Percentiles rank a stretch among this genome's conserved stretches.
phyloP scores from a whole-genome alignment of 2,888 invertebrate genomes.

The Tetropium fuscum region DNA sequence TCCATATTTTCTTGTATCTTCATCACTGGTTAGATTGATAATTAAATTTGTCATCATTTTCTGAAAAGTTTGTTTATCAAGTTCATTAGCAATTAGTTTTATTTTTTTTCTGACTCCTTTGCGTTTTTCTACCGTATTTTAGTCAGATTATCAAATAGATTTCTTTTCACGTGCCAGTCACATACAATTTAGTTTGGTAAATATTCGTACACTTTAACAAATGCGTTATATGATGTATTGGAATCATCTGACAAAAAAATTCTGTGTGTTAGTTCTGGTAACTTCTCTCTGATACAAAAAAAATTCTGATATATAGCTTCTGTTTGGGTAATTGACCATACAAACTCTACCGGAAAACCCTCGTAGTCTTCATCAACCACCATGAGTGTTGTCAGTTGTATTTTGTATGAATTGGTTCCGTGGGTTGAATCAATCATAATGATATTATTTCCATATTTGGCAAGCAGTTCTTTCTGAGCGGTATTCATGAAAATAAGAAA shows the following conservation, averaged over 20 bases:
- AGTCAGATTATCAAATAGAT: neutral
- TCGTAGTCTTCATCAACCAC: neutral
- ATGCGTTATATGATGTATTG: neutral
- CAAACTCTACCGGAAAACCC: constrained; percentile 8
- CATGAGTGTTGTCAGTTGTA: neutral
- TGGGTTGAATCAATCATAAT: constrained; percentile 14
- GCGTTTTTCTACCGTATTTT: neutral
- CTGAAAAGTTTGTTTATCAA: neutral
- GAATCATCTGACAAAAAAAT: neutral
- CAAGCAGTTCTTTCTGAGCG: constrained; percentile 1
- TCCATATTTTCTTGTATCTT: neutral
- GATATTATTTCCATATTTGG: neutral
- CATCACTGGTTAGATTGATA: neutral
- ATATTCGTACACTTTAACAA: neutral
- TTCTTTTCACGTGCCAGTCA: constrained; percentile 1
- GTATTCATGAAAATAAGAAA: neutral
- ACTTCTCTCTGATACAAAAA: too few relatives aligned
- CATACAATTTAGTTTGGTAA: neutral
- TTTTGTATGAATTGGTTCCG: constrained; percentile 10
- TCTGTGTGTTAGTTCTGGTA: neutral
- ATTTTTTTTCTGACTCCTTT: neutral
- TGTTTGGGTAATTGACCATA: neutral
- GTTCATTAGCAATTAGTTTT: neutral
- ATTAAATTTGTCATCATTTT: neutral
- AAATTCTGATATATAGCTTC: neutral